Percentiles rank a stretch among this genome's conserved stretches.
These are phyloP conservation scores for mouse (Mus musculus) DNA, from an alignment of 2,113 vertebrate genomes.

Conservation along the genomic window GRCm39 chr3:105379001-105379500, in stretches of 20 bases:
- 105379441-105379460: not conserved
- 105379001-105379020: not conserved
- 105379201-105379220: not conserved
- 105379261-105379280: not conserved
- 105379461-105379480: rapidly evolving
- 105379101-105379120: not conserved
- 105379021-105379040: not conserved
- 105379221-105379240: not conserved
- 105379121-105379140: not conserved
- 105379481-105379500: not conserved
- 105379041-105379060: not conserved
- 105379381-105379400: not conserved
- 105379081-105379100: not conserved
- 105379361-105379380: not conserved
- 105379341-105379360: not conserved
- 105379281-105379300: not conserved
- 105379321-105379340: too few relatives aligned
- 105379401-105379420: not conserved
- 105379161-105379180: not conserved
- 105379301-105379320: not conserved
- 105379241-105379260: not conserved
- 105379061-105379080: not conserved
- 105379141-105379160: not conserved
- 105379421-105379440: not conserved
- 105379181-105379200: not conserved